These are phyloP conservation scores for Macrophya annulata DNA, from an alignment of 2,888 invertebrate genomes.

Conservation along the genomic window DNA sequence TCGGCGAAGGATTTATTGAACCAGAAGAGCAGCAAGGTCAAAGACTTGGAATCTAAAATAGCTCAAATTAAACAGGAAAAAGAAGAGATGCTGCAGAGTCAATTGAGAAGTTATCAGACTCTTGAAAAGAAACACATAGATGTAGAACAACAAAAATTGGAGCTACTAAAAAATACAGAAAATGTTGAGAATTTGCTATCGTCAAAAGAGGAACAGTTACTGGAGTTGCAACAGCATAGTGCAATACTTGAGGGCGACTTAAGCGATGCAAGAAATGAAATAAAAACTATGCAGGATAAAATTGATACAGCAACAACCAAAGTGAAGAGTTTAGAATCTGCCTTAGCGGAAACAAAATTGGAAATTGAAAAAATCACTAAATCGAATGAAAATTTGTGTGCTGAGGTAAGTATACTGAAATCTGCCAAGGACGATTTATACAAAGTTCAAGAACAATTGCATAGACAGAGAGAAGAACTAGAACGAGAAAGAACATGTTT, in stretches of 20 bases:
- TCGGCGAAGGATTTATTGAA: constrained; percentile 32
- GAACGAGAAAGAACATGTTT: constrained; percentile 56
- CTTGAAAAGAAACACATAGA: constrained; percentile 26
- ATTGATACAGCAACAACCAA: constrained; percentile 54
- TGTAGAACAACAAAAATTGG: constrained; percentile 17
- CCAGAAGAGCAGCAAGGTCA: neutral
- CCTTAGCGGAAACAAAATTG: constrained; percentile 48
- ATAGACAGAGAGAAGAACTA: constrained; percentile 58
- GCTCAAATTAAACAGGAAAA: neutral
- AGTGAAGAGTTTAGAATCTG: constrained; percentile 40
- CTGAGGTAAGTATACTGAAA: constrained; percentile 35
- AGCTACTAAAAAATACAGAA: constrained; percentile 50
- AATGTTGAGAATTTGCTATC: constrained; percentile 53
- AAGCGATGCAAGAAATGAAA: constrained; percentile 41
- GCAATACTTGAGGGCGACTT: constrained; percentile 58
- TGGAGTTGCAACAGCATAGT: constrained; percentile 57
- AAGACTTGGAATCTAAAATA: neutral
- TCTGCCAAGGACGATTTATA: neutral
- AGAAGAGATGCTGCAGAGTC: constrained; percentile 3
- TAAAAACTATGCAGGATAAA: constrained; percentile 56
- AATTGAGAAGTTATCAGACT: neutral
- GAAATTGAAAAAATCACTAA: constrained; percentile 59
- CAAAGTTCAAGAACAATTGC: constrained; percentile 50
- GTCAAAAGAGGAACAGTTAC: constrained; percentile 56
- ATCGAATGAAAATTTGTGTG: neutral